These are phyloP conservation scores for Diogma glabrata DNA, from an alignment of 2,888 invertebrate genomes.

Conservation along the genomic window DNA sequence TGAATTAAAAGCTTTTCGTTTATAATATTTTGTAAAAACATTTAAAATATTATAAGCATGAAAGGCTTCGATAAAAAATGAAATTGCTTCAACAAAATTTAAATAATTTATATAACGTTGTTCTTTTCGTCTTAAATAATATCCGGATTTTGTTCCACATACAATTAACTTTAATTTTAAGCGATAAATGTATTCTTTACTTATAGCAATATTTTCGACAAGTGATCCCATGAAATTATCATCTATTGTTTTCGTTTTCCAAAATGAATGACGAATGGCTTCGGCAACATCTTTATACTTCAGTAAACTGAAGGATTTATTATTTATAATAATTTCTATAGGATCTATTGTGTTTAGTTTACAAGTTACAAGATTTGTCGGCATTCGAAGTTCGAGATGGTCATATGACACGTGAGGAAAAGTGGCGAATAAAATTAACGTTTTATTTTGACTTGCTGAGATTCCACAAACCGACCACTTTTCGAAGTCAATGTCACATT, in stretches of 20 bases:
- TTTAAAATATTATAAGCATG: not conserved
- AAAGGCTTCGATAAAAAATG: not conserved
- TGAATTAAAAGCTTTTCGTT: not conserved
- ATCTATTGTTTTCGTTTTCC: not conserved
- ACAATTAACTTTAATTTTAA: not conserved
- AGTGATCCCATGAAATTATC: conserved; percentile 5
- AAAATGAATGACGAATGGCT: not conserved
- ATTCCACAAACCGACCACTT: conserved; percentile 3
- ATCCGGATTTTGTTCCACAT: conserved; percentile 3
- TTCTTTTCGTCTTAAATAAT: not conserved
- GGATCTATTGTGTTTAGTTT: not conserved
- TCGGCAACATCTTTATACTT: not conserved
- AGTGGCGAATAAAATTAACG: not conserved
- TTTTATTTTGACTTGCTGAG: not conserved
- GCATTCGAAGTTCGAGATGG: conserved; percentile 4
- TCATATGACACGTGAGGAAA: not conserved
- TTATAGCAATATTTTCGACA: not conserved
- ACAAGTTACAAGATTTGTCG: not conserved
- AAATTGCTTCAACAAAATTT: not conserved
- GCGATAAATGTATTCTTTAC: conserved; percentile 1
- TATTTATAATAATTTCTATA: not conserved
- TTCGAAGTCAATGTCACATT: not conserved
- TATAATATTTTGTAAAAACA: not conserved
- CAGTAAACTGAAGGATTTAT: not conserved
- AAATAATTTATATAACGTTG: not conserved